A percentile compares a stretch with the other conserved stretches of the same genome.
Evolutionary conservation across 2,113 vertebrate species (phyloP).

Genomic region (Sturnira hondurensis): DNA sequence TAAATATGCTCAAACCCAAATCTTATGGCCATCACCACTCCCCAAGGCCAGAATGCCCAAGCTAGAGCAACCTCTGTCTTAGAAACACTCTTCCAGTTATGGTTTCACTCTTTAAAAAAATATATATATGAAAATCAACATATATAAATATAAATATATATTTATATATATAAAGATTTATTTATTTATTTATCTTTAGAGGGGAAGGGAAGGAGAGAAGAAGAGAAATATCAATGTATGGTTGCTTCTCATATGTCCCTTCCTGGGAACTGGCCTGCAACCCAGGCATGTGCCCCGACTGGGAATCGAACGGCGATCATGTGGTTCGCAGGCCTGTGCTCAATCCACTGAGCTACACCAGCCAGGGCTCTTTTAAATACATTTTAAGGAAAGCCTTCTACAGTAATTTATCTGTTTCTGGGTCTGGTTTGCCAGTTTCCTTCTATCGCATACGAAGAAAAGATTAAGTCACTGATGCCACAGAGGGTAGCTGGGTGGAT

Average conservation of each 20-base stretch:
- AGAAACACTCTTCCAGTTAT: slow-evolving; percentile 1
- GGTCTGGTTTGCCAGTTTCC: slow-evolving; percentile 18
- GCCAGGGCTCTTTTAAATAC: slow-evolving; percentile 23
- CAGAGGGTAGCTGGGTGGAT: neutral
- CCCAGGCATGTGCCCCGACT: no score
- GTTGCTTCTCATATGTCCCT: no score
- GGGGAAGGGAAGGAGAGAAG: no score
- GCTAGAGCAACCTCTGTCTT: neutral
- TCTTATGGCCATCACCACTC: neutral
- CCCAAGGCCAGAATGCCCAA: neutral
- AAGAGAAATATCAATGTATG: no score
- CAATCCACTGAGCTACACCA: no score
- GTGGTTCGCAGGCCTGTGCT: no score
- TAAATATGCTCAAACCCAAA: slow-evolving; percentile 42
- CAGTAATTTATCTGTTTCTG: neutral
- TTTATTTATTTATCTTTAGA: no score
- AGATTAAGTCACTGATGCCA: neutral
- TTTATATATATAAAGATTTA: no score
- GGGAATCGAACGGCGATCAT: no score
- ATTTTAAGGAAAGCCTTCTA: neutral
- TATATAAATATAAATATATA: no score
- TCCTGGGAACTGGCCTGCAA: no score
- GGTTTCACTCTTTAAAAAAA: neutral
- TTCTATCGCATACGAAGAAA: neutral
- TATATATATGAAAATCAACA: no score